These are phyloP conservation scores for Heloderma charlesbogerti DNA, from an alignment of 2,113 vertebrate genomes.

Conservation along the genomic window DNA sequence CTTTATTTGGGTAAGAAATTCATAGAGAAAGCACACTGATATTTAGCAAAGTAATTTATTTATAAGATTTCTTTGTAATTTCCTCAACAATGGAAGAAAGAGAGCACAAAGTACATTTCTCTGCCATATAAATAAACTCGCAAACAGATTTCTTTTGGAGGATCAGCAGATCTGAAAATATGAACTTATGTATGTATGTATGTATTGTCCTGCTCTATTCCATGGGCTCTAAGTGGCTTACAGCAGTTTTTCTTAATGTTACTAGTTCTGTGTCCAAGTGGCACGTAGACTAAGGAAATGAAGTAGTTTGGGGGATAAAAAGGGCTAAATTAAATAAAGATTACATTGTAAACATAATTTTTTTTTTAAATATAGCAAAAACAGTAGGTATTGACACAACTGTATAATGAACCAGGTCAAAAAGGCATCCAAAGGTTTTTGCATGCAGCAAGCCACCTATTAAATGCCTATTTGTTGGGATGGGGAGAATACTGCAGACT, in stretches of 20 bases:
- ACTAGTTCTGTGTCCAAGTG: background rate
- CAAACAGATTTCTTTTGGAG: background rate
- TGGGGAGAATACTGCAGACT: background rate
- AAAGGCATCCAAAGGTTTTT: background rate
- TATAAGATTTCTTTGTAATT: background rate
- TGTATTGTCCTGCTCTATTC: background rate
- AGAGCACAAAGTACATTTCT: background rate
- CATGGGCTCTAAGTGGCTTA: background rate
- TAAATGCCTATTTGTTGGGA: background rate
- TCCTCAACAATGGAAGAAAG: background rate
- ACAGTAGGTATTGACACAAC: background rate
- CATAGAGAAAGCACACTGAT: background rate
- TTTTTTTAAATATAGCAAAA: background rate
- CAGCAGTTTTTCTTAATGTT: background rate
- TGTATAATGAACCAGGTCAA: background rate
- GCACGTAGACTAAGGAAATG: background rate
- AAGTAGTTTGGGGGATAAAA: background rate
- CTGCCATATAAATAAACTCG: background rate
- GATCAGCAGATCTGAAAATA: too few species aligned
- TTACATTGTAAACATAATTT: background rate
- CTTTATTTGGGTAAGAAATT: background rate
- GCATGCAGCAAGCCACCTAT: background rate
- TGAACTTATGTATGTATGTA: too few species aligned
- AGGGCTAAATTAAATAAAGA: background rate
- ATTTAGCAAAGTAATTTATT: background rate